phyloP scores from a whole-genome alignment of 2,888 invertebrate species.

The Oxystoma pomonae region DNA sequence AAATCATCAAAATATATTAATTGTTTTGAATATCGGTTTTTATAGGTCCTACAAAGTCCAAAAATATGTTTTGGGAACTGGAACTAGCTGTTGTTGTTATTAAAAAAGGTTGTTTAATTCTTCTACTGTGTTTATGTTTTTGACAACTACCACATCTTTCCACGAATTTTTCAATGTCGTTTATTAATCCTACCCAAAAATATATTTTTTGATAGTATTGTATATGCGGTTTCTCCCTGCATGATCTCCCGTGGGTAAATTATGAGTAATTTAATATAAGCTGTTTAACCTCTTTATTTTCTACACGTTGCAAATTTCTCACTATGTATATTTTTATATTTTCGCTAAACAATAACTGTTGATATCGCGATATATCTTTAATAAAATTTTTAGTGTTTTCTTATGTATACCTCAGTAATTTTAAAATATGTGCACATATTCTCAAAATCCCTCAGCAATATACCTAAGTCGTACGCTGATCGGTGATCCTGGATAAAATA shows the following conservation, averaged over 20 bases:
- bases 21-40: too few species aligned
- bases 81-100: too few species aligned
- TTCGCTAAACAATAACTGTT: background rate
- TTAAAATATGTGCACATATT: slow-evolving; percentile 15
- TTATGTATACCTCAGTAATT: slow-evolving; percentile 6
- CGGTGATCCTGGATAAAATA: slow-evolving; percentile 9
- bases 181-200: slow-evolving; percentile 26
- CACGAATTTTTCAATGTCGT: too few species aligned
- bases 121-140: too few species aligned
- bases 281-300: slow-evolving; percentile 7
- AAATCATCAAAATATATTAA: too few species aligned
- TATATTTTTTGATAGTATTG: too few species aligned
- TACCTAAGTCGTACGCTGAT: slow-evolving; percentile 13
- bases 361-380: slow-evolving; percentile 7
- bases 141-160: too few species aligned
- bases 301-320: slow-evolving; percentile 17
- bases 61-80: too few species aligned
- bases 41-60: too few species aligned
- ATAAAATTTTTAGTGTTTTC: slow-evolving; percentile 14
- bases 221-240: slow-evolving; percentile 25
- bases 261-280: slow-evolving; percentile 30
- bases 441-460: slow-evolving; percentile 17
- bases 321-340: slow-evolving; percentile 16
- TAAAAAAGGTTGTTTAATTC: too few species aligned
- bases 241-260: too few species aligned